phyloP scores from a whole-genome alignment of 2,888 invertebrate species.

The Rhodophaea formosa region DNA sequence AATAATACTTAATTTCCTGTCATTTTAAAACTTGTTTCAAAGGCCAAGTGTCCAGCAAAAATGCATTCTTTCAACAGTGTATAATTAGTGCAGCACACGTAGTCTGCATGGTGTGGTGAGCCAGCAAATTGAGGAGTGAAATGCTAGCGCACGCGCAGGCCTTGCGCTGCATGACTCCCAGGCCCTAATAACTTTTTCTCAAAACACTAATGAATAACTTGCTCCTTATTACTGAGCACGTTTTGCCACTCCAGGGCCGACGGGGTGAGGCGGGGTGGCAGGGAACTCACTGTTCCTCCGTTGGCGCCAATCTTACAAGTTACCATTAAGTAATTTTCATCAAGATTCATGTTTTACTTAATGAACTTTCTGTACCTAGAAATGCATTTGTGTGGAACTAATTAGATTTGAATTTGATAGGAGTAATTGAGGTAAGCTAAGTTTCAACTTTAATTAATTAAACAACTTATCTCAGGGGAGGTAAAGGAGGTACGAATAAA shows the following conservation, averaged over 20 bases:
- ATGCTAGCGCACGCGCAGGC: slow-evolving; percentile 69
- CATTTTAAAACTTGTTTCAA: too few relatives aligned
- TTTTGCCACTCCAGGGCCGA: slow-evolving; percentile 56
- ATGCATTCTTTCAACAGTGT: too few relatives aligned
- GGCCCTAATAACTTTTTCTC: slow-evolving; percentile 73
- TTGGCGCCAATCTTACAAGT: slow-evolving; percentile 60
- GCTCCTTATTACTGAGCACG: slow-evolving; percentile 75
- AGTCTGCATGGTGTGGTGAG: slow-evolving; percentile 34
- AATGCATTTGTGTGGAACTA: background rate
- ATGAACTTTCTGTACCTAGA: slow-evolving; percentile 40
- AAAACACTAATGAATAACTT: slow-evolving; percentile 78
- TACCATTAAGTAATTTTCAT: slow-evolving; percentile 66
- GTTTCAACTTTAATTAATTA: too few relatives aligned
- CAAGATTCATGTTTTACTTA: slow-evolving; percentile 61
- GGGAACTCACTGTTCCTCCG: slow-evolving; percentile 31
- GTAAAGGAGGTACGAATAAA: too few relatives aligned
- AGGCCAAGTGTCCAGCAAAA: too few relatives aligned
- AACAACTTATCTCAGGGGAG: too few relatives aligned
- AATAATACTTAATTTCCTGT: too few relatives aligned
- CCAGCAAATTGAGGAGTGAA: slow-evolving; percentile 58
- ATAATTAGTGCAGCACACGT: slow-evolving; percentile 4
- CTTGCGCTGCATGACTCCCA: slow-evolving; percentile 55
- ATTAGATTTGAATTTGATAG: background rate
- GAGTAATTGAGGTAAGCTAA: too few relatives aligned
- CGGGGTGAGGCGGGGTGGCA: slow-evolving; percentile 29